A percentile compares a stretch with the other conserved stretches of the same genome.
Evolutionary conservation across 2,888 invertebrate species (phyloP).

Genomic region (Eilema depressum): DNA sequence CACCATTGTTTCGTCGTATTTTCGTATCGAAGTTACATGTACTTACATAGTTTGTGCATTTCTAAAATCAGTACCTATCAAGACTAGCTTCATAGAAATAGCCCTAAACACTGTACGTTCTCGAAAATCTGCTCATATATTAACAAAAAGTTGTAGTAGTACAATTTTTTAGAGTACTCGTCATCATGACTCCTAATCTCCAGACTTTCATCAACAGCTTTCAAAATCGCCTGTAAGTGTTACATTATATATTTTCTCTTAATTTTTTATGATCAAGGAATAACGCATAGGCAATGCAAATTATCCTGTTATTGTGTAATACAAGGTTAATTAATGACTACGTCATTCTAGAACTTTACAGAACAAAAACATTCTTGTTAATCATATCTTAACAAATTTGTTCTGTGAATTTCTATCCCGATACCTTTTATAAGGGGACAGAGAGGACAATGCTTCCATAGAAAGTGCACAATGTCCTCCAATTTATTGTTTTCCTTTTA

Average conservation of each 20-base stretch:
- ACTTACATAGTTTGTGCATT: constrained; percentile 19
- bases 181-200: constrained; percentile 87
- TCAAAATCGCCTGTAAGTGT: constrained; percentile 90
- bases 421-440: not conserved
- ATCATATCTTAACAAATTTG: not conserved
- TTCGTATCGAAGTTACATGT: constrained; percentile 23
- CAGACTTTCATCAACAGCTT: constrained; percentile 90
- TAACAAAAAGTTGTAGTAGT: constrained; percentile 1
- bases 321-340: constrained; percentile 23
- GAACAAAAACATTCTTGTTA: constrained; percentile 22
- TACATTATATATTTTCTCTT: not conserved
- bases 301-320: constrained; percentile 2
- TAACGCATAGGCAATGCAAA: not conserved
- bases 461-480: not conserved
- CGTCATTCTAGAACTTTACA: constrained; percentile 54
- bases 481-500: not conserved
- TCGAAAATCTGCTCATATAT: not conserved
- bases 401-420: not conserved
- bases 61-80: constrained; percentile 39
- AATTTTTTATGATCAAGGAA: not conserved
- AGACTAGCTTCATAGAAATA: constrained; percentile 21
- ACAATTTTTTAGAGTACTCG: constrained; percentile 24
- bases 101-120: constrained; percentile 14
- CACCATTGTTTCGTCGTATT: constrained; percentile 42
- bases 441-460: not conserved